A percentile compares a stretch with the other conserved stretches of the same genome.
Conservation (phyloP, 1,140 invertebrate genomes). For the Drosophila rhopaloa region DNA sequence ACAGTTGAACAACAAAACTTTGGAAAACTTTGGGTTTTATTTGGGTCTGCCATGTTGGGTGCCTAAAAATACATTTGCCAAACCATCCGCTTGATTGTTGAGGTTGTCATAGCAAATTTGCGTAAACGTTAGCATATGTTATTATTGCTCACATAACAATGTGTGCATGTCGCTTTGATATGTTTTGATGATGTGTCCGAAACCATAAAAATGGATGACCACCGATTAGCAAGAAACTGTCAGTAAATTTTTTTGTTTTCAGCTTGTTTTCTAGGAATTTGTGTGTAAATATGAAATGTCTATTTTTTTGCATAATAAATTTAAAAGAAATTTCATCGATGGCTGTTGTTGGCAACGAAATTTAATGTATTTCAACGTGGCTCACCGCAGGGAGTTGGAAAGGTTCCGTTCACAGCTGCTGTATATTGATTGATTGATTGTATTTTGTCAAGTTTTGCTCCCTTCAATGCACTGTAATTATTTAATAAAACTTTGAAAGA, state of each 20-base stretch:
- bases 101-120: conserved; percentile 34
- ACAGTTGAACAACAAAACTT: conserved; percentile 39
- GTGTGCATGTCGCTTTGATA: conserved; percentile 5
- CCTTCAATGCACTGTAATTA: conserved; percentile 13
- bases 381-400: conserved; percentile 25
- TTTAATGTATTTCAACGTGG: conserved; percentile 29
- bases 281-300: neutral
- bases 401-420: conserved; percentile 21
- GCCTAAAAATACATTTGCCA: conserved; percentile 41
- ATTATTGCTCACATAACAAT: conserved; percentile 25
- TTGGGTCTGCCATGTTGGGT: neutral
- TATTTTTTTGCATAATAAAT: neutral
- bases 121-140: conserved; percentile 24
- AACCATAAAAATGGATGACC: neutral
- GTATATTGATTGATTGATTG: conserved; percentile 43
- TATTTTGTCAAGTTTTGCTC: conserved; percentile 3
- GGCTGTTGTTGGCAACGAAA: conserved; percentile 17
- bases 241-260: neutral
- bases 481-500: conserved; percentile 16
- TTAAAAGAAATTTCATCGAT: conserved; percentile 4
- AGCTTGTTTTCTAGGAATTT: neutral
- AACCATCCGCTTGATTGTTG: conserved; percentile 27
- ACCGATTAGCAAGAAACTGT: neutral
- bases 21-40: neutral
- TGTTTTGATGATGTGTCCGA: conserved; percentile 6